These are phyloP conservation scores for Australoheros scitulus DNA, from an alignment of 2,113 vertebrate genomes.

Conservation along the genomic window DNA sequence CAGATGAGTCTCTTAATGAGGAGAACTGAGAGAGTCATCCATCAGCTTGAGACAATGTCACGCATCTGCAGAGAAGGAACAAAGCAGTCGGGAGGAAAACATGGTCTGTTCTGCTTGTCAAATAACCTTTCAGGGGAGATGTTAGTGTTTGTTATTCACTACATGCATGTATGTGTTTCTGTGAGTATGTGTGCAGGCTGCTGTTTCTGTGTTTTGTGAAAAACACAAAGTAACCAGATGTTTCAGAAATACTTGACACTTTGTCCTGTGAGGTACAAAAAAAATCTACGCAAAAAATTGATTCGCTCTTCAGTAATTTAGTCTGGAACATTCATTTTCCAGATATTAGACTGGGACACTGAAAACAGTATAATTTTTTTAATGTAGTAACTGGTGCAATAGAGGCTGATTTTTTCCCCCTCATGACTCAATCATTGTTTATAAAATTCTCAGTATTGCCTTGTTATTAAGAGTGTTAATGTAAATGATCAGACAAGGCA, in stretches of 20 bases:
- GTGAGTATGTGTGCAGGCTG: background rate
- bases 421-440: background rate
- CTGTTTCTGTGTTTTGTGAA: background rate
- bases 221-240: background rate
- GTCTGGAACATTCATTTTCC: background rate
- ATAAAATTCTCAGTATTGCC: background rate
- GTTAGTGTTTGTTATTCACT: background rate
- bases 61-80: constrained; percentile 11
- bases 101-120: background rate
- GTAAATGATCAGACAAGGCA: background rate
- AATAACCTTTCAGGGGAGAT: constrained; percentile 7
- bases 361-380: background rate
- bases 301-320: background rate
- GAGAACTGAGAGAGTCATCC: constrained; percentile 49
- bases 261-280: background rate
- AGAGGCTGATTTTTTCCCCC: background rate
- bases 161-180: background rate
- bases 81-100: constrained; percentile 1
- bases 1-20: constrained; percentile 44
- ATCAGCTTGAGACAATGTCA: constrained; percentile 42
- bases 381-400: background rate
- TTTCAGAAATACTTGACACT: background rate
- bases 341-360: background rate
- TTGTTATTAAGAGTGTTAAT: background rate
- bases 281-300: background rate